A percentile compares a stretch with the other conserved stretches of the same genome.
These are phyloP conservation scores for Magallana ariakensis DNA, from an alignment of 1,140 invertebrate species.

Conservation along the genomic window DNA sequence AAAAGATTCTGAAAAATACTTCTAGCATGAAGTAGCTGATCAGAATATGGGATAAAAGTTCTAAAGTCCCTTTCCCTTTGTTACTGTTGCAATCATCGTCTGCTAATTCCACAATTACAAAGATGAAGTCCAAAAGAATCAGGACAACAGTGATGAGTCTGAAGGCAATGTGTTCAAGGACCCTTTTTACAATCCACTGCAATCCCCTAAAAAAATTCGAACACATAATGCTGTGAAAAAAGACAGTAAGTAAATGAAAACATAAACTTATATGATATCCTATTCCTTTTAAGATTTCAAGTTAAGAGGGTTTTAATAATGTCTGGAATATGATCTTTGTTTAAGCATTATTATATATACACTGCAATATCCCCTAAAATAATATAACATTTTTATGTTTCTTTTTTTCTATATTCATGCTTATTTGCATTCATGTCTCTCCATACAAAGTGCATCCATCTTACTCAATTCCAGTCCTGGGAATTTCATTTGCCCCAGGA, in stretches of 20 bases:
- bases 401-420: no score
- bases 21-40: conserved; percentile 79
- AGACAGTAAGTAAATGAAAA: no score
- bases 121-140: conserved; percentile 78
- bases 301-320: no score
- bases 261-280: no score
- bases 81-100: conserved; percentile 62
- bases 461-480: conserved; percentile 57
- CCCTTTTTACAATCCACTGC: conserved; percentile 58
- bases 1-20: conserved; percentile 78
- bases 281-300: no score
- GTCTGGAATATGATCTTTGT: no score
- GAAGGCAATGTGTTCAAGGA: conserved; percentile 75
- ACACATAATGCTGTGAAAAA: no score
- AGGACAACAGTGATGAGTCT: conserved; percentile 75
- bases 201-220: conserved; percentile 65
- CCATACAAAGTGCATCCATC: background rate
- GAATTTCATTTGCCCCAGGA: conserved; percentile 59
- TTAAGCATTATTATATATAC: background rate
- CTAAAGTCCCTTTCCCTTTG: conserved; percentile 62
- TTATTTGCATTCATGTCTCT: no score
- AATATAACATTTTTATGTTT: no score
- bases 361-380: background rate
- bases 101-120: conserved; percentile 79
- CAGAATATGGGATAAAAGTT: conserved; percentile 77